Base-by-base conservation (phyloP, 2,797 vertebrate species). In the Etheostoma nigrum region DNA sequence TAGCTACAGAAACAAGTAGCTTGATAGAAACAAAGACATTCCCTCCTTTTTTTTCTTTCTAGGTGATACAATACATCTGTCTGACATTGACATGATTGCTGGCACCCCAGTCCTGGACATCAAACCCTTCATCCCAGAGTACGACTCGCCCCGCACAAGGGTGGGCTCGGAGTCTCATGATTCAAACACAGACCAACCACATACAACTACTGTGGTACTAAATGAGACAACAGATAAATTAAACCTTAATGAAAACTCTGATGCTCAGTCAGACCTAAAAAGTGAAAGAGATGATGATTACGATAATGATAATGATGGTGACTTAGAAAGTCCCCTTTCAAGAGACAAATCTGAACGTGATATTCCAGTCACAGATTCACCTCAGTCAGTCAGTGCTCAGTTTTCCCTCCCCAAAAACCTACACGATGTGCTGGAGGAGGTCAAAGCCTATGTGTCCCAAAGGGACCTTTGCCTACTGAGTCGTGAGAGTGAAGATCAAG, bases 121-220 rank as follows among this genome's bases (percentile, higher is more conserved):
- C 79, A 98, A 97, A 84, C 97, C 97, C 13, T 97, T 96, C 81
- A 97, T 98, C 78, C 94, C 96, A 36, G 96, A 96, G 42, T 98
- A 98, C 15, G 97, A 98, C 88, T 95, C 94, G 4, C 96, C 96
- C 0, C 72, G 86, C 59, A 81, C 70, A 51, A 86, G 92, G 61
- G 60, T 40, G 36, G 53, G 79, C 23, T 14, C 65, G 0, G 77
- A 86, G 27, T 16, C 57, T n/a, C 4, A 9, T 72, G 55, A 82
- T 3, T 51, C 54, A 23, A 71, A 69, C 40, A 44, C 40, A 45
- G 49, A 74, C 9, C 80, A 69, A 40, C 19, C 2, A 21, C 48
- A 71, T 16, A 19, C 5, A 33, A 7, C 58, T 1, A 0, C 15
- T 51, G 23, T 10, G 8, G 36, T 65, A 33, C 57, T 36, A 5